Percentiles rank a stretch among this genome's conserved stretches.
Conservation (phyloP, 2,888 invertebrate species). For the Scaptomyza tumidula region DNA sequence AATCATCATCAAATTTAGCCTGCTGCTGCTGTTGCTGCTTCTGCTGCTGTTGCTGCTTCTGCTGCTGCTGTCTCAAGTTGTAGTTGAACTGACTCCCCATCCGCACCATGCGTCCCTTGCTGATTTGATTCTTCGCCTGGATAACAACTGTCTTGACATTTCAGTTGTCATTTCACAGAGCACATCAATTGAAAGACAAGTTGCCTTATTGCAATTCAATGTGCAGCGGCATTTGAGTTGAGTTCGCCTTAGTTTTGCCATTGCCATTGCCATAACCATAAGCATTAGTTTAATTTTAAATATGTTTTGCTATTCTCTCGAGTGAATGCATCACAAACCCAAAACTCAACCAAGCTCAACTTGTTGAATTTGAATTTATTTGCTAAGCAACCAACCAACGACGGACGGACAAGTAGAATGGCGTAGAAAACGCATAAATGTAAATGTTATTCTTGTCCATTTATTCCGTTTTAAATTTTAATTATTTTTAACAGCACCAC, state of each 20-base stretch:
- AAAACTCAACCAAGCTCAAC: constrained; percentile 31
- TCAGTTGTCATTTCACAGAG: constrained; percentile 32
- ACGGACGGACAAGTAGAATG: neutral
- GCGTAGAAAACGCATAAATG: constrained; percentile 59
- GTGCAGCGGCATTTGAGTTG: constrained; percentile 67
- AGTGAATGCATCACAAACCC: constrained; percentile 14
- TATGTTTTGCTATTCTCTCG: constrained; percentile 61
- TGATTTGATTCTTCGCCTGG: neutral
- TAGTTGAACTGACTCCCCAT: neutral
- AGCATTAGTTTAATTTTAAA: constrained; percentile 74
- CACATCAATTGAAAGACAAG: constrained; percentile 32
- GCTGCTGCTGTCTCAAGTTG: constrained; percentile 25
- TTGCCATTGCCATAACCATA: constrained; percentile 69
- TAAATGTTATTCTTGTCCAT: constrained; percentile 74
- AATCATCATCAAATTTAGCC: constrained; percentile 30
- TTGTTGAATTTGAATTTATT: constrained; percentile 71
- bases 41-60: constrained; percentile 1
- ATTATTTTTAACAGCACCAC: constrained; percentile 59
- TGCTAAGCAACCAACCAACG: constrained; percentile 29
- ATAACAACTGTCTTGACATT: constrained; percentile 32
- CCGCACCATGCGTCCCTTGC: too few species aligned
- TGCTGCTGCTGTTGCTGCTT: constrained; percentile 9
- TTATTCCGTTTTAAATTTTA: constrained; percentile 72
- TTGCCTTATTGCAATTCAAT: constrained; percentile 66
- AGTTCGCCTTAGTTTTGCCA: constrained; percentile 53